Conservation (phyloP, 2,113 vertebrate genomes). For the Kryptolebias marmoratus region DNA sequence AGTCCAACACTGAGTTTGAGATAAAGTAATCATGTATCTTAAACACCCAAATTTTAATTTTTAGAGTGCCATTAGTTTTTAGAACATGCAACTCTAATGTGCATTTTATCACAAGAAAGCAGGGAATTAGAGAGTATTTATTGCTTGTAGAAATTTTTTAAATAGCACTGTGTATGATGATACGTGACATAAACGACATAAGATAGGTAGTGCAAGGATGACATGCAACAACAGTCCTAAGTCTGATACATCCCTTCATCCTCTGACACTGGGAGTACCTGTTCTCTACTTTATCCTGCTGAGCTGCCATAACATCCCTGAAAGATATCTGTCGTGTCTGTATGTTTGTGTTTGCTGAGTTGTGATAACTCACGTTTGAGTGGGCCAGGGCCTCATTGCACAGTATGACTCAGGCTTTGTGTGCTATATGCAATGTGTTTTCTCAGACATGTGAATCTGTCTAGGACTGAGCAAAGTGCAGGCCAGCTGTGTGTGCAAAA, state of each 20-base stretch:
- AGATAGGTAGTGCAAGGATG: constrained; percentile 17
- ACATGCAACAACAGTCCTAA: constrained; percentile 33
- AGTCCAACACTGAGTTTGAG: too few species aligned
- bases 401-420: constrained; percentile 49
- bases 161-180: background rate
- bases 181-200: constrained; percentile 4
- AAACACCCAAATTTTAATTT: too few species aligned
- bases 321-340: constrained; percentile 1
- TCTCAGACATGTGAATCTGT: constrained; percentile 42
- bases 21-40: too few species aligned
- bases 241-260: constrained; percentile 48
- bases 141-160: background rate
- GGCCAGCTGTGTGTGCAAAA: constrained; percentile 41
- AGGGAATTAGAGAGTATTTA: background rate
- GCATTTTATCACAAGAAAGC: too few species aligned
- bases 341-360: constrained; percentile 11
- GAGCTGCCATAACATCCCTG: constrained; percentile 1
- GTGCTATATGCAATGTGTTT: constrained; percentile 29
- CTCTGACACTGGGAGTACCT: constrained; percentile 39
- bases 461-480: constrained; percentile 14
- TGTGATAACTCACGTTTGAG: constrained; percentile 48
- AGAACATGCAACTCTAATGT: too few species aligned
- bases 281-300: constrained; percentile 18
- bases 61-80: too few species aligned
- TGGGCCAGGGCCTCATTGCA: constrained; percentile 42